Percentiles rank a stretch among this genome's conserved stretches.
These are phyloP conservation scores for Cantharis rufa DNA, from an alignment of 2,888 invertebrate genomes.

Conservation along the genomic window DNA sequence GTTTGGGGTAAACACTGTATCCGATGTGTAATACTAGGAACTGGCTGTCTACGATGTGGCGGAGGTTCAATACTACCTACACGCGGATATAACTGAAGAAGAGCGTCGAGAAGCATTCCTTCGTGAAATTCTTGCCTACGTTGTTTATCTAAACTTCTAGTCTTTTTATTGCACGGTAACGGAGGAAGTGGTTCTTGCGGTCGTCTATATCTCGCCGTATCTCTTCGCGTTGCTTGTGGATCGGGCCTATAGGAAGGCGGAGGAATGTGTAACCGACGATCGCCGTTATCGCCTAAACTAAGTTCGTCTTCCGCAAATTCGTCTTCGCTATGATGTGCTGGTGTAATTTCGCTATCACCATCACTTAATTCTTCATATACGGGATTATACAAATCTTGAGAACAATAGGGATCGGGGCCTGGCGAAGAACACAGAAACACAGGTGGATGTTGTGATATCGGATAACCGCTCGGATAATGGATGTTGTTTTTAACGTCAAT, in stretches of 20 bases:
- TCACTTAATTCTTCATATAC: constrained; percentile 82
- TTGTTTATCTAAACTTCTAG: constrained; percentile 57
- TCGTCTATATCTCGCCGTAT: constrained; percentile 60
- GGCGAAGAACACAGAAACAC: constrained; percentile 74
- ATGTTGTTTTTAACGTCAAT: constrained; percentile 68
- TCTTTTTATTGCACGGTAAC: constrained; percentile 62
- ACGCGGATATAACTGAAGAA: constrained; percentile 72
- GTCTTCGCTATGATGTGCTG: constrained; percentile 75
- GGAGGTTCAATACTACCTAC: constrained; percentile 66
- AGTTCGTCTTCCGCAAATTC: constrained; percentile 86
- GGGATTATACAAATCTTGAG: constrained; percentile 72
- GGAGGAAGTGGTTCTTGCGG: constrained; percentile 65
- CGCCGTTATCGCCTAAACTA: constrained; percentile 59
- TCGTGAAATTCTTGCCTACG: constrained; percentile 77
- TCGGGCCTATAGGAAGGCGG: constrained; percentile 50
- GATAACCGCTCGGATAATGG: constrained; percentile 66
- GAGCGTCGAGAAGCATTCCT: constrained; percentile 76
- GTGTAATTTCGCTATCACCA: constrained; percentile 61
- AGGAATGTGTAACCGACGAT: constrained; percentile 52
- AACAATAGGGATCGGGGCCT: constrained; percentile 67
- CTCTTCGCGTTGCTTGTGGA: constrained; percentile 55
- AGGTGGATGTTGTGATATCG: constrained; percentile 65
- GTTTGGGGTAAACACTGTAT: constrained; percentile 52
- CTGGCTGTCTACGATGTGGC: constrained; percentile 45
- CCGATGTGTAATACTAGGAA: constrained; percentile 55